A percentile compares a stretch with the other conserved stretches of the same genome.
phyloP scores from a whole-genome alignment of 2,888 invertebrate genomes.

The Phragmatobia fuliginosa region DNA sequence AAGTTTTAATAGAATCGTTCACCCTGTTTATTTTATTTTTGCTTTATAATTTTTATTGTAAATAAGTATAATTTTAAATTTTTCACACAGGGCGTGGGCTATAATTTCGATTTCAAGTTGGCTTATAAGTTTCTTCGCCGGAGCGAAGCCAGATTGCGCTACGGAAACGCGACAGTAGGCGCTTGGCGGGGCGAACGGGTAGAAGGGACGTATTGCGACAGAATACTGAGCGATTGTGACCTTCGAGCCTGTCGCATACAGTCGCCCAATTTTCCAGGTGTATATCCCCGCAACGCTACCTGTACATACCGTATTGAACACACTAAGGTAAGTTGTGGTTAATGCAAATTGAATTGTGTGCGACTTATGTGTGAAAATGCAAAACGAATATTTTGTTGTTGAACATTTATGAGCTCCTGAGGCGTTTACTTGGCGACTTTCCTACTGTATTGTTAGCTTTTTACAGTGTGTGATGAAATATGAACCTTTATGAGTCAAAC shows the following conservation, averaged over 20 bases:
- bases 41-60: neutral
- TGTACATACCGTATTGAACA: constrained; percentile 92
- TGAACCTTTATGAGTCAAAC: neutral
- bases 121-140: constrained; percentile 93
- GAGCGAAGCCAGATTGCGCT: constrained; percentile 91
- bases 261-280: constrained; percentile 96
- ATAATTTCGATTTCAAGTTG: constrained; percentile 94
- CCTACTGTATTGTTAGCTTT: neutral
- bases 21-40: neutral
- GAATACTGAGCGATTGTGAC: constrained; percentile 92
- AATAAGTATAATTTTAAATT: neutral
- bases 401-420: neutral
- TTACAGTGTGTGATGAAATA: neutral
- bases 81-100: constrained; percentile 88
- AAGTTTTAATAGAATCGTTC: neutral
- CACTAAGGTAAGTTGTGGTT: constrained; percentile 74
- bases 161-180: constrained; percentile 90
- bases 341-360: constrained; percentile 5
- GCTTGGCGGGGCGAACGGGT: constrained; percentile 92
- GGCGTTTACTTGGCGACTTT: neutral
- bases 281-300: constrained; percentile 95
- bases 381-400: neutral
- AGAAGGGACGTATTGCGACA: constrained; percentile 92
- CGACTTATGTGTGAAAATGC: neutral
- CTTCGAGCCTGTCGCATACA: constrained; percentile 90